Percentiles rank a stretch among this genome's conserved stretches.
phyloP scores from a whole-genome alignment of 1,140 invertebrate genomes.

The Panulirus ornatus region DNA sequence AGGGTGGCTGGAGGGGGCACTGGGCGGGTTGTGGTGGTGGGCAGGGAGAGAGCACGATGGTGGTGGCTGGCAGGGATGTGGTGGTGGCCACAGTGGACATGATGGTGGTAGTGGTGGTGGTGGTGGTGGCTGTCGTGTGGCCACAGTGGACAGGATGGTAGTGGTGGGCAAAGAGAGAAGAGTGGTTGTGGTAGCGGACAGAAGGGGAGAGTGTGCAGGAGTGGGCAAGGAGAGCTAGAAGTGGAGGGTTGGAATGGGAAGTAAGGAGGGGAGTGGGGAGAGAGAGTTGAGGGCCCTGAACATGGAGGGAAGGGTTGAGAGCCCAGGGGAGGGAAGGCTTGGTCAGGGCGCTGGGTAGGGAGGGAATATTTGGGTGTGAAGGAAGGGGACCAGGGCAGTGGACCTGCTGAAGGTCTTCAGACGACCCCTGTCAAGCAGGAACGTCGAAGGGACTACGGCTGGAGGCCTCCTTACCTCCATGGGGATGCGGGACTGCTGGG shows the following conservation, averaged over 20 bases:
- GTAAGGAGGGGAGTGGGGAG: constrained; percentile 3
- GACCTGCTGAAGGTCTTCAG: no score
- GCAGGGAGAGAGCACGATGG: background rate
- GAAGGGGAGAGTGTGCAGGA: constrained; percentile 8
- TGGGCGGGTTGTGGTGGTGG: background rate
- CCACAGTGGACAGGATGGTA: background rate
- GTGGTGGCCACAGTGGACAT: background rate
- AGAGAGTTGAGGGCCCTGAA: background rate
- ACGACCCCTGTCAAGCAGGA: no score
- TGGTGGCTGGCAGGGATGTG: background rate
- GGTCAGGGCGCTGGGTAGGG: background rate
- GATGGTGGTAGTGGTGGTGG: background rate
- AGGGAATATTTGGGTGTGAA: background rate
- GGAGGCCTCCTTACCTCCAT: no score
- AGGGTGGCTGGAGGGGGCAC: constrained; percentile 5
- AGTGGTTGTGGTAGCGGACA: background rate
- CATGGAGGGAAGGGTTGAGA: background rate
- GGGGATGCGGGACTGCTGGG: no score
- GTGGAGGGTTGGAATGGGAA: background rate
- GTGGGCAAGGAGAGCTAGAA: background rate
- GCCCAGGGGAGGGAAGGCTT: background rate
- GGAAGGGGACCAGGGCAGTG: background rate
- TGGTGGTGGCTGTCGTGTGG: no score
- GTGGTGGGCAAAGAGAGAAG: background rate
- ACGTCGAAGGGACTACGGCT: no score